Base-by-base conservation (phyloP, 2,888 invertebrate species). In the Lepidonotus clava region DNA sequence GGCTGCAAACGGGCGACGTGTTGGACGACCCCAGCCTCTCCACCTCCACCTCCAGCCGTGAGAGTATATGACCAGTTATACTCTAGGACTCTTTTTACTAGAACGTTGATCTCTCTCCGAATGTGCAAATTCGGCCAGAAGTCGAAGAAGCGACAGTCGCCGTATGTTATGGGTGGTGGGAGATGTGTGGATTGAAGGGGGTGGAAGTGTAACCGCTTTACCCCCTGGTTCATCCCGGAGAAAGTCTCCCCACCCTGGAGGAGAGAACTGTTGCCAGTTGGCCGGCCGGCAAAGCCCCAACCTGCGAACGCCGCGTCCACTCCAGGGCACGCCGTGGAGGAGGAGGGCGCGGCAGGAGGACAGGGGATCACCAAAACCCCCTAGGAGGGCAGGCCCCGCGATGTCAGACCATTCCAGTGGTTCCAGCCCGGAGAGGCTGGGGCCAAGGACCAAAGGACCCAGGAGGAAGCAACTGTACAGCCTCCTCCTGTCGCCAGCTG, bases 1-100 rank as follows among this genome's bases (percentile, higher is more conserved):
- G 95, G 95, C 91, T 95, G 51, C 46, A 51, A 32, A 66, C 83
- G 18, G 86, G 71, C 6, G 67, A 46, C 2, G 67, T 56, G 1
- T 18, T 8, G 5, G 85, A 85, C 51, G 84, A 84, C 67, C 46
- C 80, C 41, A 80, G 80, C 80, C 80, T 80, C 46, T 80, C 80
- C 4, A 46, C 83, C 21, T 85, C 85, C 40, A 85, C 85, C 32
- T 24, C 71, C 24, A 67, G 85, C 34, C 41, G 76, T n/a, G 85
- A 85, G 71, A 85, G 85, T 85, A 71, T 85, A 85, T 85, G 85
- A 85, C 83, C 53, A 56, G 28, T 83, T 24, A 51, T 56, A 32
- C 36, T 56, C 83, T 83, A 83, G 83, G 83, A 34, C 14, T 24
- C 2, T 80, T 46, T 66, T 46, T 80, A 80, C 24, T 80, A 41